These are phyloP conservation scores for Lottia scabra DNA, from an alignment of 2,888 invertebrate species.

Conservation along the genomic window DNA sequence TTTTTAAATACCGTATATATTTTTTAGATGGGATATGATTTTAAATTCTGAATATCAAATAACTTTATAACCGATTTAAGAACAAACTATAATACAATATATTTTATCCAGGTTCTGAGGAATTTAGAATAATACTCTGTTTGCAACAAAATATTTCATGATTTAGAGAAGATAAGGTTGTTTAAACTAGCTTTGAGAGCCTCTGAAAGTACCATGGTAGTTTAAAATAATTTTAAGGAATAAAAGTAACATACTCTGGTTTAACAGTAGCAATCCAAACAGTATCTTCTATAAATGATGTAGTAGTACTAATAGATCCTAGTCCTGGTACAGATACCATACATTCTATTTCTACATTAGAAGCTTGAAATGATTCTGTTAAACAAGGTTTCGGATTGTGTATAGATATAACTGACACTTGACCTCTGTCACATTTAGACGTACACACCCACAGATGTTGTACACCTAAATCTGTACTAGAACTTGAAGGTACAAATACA, in stretches of 20 bases:
- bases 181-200: too few relatives aligned
- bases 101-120: too few relatives aligned
- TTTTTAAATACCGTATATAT: too few relatives aligned
- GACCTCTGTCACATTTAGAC: slow-evolving; percentile 76
- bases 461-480: slow-evolving; percentile 74
- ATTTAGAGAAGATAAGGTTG: too few relatives aligned
- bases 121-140: too few relatives aligned
- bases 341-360: slow-evolving; percentile 50
- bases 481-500: slow-evolving; percentile 68
- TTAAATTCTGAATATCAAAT: too few relatives aligned
- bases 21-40: too few relatives aligned
- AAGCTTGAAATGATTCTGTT: slow-evolving; percentile 61
- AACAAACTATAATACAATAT: too few relatives aligned
- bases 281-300: slow-evolving; percentile 61
- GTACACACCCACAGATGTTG: slow-evolving; percentile 93
- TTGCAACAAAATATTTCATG: too few relatives aligned
- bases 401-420: slow-evolving; percentile 79
- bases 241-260: slow-evolving; percentile 72
- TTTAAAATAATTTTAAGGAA: slow-evolving; percentile 68
- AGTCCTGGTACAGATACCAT: slow-evolving; percentile 60
- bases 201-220: too few relatives aligned
- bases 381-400: slow-evolving; percentile 61
- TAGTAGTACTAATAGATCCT: slow-evolving; percentile 31
- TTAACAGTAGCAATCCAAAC: slow-evolving; percentile 96
- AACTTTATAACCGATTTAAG: too few relatives aligned